Percentiles rank a stretch among this genome's conserved stretches.
Evolutionary conservation across 2,888 invertebrate genomes (phyloP).

Genomic region (Coleophora flavipennella): DNA sequence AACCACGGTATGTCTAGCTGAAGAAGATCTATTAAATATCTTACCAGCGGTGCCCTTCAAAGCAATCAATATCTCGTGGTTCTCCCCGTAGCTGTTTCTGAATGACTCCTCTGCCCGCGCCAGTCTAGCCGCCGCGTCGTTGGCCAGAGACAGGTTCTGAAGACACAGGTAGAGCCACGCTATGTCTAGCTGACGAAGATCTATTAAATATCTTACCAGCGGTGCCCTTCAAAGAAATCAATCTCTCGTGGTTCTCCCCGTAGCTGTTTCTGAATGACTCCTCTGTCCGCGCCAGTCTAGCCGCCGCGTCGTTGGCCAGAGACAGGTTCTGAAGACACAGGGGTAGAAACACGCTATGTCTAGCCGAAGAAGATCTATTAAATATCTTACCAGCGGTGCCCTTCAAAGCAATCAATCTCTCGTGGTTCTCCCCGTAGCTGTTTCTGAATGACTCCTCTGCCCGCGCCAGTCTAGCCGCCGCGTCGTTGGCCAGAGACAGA

Average conservation of each 20-base stretch:
- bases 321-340: conserved; percentile 80
- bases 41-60: too few species aligned
- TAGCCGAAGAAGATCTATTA: conserved; percentile 85
- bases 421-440: conserved; percentile 60
- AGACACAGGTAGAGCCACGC: too few species aligned
- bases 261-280: conserved; percentile 73
- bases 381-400: conserved; percentile 41
- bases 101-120: too few species aligned
- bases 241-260: conserved; percentile 49
- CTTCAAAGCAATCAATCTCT: conserved; percentile 44
- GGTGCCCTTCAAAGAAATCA: conserved; percentile 47
- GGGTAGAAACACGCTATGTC: conserved; percentile 92
- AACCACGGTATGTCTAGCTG: too few species aligned
- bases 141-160: too few species aligned
- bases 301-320: conserved; percentile 75
- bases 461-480: conserved; percentile 75
- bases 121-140: too few species aligned
- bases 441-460: conserved; percentile 79
- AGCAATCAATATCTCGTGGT: too few species aligned
- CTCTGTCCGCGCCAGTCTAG: conserved; percentile 78
- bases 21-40: too few species aligned
- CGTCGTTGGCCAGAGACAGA: conserved; percentile 75
- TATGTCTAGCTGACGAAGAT: conserved; percentile 87
- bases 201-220: conserved; percentile 37
- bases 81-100: conserved; percentile 67